Evolutionary conservation across 23 tunicate species (phyloP), one percentile per base, ranked within the genome.

Genomic region (Botrylloides violaceus): DNA sequence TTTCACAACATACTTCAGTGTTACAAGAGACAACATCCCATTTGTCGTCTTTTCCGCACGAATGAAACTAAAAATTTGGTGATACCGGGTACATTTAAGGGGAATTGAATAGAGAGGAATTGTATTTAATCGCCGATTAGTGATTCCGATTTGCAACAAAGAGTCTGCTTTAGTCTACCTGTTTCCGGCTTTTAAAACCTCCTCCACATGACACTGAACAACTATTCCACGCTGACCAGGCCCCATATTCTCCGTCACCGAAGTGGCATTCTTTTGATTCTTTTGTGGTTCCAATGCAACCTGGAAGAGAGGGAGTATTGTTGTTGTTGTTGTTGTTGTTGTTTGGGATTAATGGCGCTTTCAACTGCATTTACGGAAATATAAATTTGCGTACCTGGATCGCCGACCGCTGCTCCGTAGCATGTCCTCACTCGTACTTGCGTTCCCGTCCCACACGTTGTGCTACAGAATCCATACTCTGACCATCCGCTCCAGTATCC

Each of bases 401-500:
- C 49, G 39, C 88, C 96, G 23, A 70, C 73, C 26, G 62, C 31
- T 39, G 87, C 90, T 9, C 77, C 96, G 37, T 49, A 66, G 49
- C 98, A 94, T 1, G 18, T 36, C 47, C 93, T 81, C 20, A 55
- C 65, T 39, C 89, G 49, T 2, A 77, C 71, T 73, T 78, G 71
- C 35, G 75, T n/a, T 27, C 98, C 98, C 25, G 49, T 53, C 21
- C 83, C 87, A 39, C 98, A 94, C 24, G 89, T 33, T n/a, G 78
- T 60, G 70, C 89, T 81, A 78, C 98, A 94, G 36, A 68, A 23
- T 4, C 78, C 59, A 68, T 78, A 94, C 19, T 50, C 84, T 26
- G 82, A 66, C 98, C 98, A 94, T 3, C 94, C 94, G 36, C 82
- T 66, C 98, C 98, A 94, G 79, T 94, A 94, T 2, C 78, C 94